Evolutionary conservation across 2,797 vertebrate genomes (phyloP).

Genomic region (Acipenser ruthenus): DNA sequence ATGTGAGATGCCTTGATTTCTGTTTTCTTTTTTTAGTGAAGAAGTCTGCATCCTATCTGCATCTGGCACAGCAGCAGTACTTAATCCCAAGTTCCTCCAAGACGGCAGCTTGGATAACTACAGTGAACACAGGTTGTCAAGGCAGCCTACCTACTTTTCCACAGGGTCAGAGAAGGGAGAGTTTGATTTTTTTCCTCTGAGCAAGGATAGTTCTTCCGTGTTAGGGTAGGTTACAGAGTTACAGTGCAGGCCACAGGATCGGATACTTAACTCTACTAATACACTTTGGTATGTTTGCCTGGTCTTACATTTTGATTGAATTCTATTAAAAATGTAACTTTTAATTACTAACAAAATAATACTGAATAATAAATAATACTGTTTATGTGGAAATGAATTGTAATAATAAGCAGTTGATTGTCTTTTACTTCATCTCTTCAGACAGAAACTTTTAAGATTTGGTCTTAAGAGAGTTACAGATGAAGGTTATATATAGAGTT

Average conservation of each 20-base stretch:
- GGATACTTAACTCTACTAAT: slow-evolving; percentile 48
- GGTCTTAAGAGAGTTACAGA: too few species aligned
- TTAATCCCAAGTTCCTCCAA: slow-evolving; percentile 91
- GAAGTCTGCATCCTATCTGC: slow-evolving; percentile 98
- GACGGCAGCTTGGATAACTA: slow-evolving; percentile 83
- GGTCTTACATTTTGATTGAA: background rate
- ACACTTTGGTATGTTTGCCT: slow-evolving; percentile 5
- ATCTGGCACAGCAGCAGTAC: slow-evolving; percentile 87
- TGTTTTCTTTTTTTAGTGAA: slow-evolving; percentile 62
- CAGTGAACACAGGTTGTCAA: slow-evolving; percentile 86
- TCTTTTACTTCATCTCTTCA: too few species aligned
- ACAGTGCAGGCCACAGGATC: slow-evolving; percentile 40
- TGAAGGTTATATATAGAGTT: too few species aligned
- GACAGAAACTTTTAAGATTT: too few species aligned
- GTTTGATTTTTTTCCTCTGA: slow-evolving; percentile 59
- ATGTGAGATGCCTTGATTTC: background rate
- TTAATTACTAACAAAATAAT: slow-evolving; percentile 11
- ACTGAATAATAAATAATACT: too few species aligned
- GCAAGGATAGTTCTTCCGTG: slow-evolving; percentile 58
- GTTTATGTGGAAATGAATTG: background rate
- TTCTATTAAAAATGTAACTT: background rate
- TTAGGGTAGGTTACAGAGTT: slow-evolving; percentile 59
- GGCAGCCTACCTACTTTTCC: slow-evolving; percentile 62
- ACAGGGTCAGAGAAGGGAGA: slow-evolving; percentile 69
- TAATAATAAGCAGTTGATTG: background rate